These are phyloP conservation scores for Eupithecia exiguata DNA, from an alignment of 2,888 invertebrate species.

Conservation along the genomic window DNA sequence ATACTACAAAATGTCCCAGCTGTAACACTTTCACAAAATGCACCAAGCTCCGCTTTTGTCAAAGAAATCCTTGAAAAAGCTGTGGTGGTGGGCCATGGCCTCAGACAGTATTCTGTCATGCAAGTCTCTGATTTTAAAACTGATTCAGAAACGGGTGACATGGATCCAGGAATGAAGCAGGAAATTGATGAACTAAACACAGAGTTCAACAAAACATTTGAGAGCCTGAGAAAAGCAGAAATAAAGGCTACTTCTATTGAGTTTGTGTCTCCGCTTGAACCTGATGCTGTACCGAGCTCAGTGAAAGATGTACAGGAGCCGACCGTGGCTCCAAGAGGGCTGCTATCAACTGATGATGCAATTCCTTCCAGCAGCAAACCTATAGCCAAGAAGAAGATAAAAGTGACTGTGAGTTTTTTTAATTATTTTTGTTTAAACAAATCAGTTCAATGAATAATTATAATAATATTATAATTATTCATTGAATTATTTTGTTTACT, in stretches of 20 bases:
- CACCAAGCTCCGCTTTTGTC: constrained; percentile 59
- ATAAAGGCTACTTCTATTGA: constrained; percentile 36
- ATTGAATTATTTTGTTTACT: too few relatives aligned
- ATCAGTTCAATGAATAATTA: neutral
- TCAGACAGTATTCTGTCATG: constrained; percentile 84
- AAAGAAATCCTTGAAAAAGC: constrained; percentile 85
- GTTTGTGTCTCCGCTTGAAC: constrained; percentile 53
- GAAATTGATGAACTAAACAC: constrained; percentile 76
- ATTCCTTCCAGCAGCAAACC: constrained; percentile 51
- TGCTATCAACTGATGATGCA: neutral
- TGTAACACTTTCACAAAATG: constrained; percentile 62
- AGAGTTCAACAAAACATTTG: constrained; percentile 77
- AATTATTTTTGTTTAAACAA: neutral
- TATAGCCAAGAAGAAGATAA: constrained; percentile 73
- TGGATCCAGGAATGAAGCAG: constrained; percentile 66
- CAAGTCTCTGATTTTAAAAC: constrained; percentile 63
- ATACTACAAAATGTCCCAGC: constrained; percentile 63
- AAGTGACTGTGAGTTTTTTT: constrained; percentile 64
- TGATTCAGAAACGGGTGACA: constrained; percentile 52
- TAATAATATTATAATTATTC: too few relatives aligned
- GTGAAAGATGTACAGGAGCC: neutral
- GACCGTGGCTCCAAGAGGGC: neutral
- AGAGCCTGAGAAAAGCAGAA: constrained; percentile 62
- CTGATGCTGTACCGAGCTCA: constrained; percentile 14
- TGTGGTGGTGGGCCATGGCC: constrained; percentile 88